Conservation (phyloP, 2,888 invertebrate species). For the Trilocha varians region DNA sequence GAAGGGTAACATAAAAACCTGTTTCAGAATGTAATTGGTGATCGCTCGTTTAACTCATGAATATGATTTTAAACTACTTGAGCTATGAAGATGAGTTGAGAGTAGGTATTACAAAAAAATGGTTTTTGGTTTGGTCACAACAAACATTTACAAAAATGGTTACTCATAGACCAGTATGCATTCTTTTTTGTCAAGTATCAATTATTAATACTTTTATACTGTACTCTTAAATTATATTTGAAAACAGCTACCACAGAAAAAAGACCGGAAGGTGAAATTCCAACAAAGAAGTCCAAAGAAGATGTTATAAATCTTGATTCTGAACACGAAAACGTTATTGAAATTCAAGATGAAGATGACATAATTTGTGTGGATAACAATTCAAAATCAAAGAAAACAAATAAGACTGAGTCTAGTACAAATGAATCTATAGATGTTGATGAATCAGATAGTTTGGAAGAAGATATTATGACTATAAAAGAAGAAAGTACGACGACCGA, state of each 20-base stretch:
- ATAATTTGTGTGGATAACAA: background rate
- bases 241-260: background rate
- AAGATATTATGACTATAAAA: background rate
- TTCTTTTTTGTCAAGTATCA: no score
- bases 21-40: no score
- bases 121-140: no score
- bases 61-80: no score
- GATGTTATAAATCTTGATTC: background rate
- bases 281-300: background rate
- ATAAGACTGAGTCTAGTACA: slow-evolving; percentile 1
- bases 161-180: no score
- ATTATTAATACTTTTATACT: no score
- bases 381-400: slow-evolving; percentile 2
- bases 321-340: background rate
- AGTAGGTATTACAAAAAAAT: no score
- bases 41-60: no score
- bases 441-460: slow-evolving; percentile 2
- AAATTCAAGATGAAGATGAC: background rate
- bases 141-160: no score
- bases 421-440: slow-evolving; percentile 8
- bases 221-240: background rate
- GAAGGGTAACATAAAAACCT: no score
- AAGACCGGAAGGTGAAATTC: background rate
- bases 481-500: background rate
- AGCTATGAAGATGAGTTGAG: no score